Evolutionary conservation across 2,113 vertebrate genomes (phyloP).

Genomic region (Xenopus laevis): DNA sequence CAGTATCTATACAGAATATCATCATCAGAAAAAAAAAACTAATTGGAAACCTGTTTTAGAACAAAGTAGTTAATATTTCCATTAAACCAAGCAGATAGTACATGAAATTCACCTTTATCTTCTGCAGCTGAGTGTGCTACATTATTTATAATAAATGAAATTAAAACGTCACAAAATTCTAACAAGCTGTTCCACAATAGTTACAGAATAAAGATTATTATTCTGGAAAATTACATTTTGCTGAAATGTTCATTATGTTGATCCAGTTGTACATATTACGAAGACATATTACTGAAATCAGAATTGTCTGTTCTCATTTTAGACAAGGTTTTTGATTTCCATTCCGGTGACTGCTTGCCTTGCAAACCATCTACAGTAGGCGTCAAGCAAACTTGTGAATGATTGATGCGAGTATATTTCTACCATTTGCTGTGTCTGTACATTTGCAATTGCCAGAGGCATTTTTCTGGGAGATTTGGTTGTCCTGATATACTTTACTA

Average conservation of each 20-base stretch:
- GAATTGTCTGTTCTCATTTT: conserved; percentile 44
- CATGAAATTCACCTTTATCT: conserved; percentile 76
- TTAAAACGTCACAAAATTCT: conserved; percentile 74
- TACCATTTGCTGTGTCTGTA: background rate
- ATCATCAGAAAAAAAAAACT: conserved; percentile 73
- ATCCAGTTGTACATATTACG: conserved; percentile 59
- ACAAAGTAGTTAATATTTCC: conserved; percentile 76
- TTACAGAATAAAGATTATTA: conserved; percentile 69
- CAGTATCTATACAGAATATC: conserved; percentile 58
- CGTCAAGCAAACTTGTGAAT: background rate
- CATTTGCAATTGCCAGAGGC: background rate
- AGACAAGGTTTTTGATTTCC: conserved; percentile 13
- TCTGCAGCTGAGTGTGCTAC: conserved; percentile 59
- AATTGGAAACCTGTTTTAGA: conserved; percentile 76
- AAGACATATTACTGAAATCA: conserved; percentile 56
- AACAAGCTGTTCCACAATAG: conserved; percentile 58
- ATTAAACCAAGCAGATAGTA: conserved; percentile 66
- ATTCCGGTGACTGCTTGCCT: background rate
- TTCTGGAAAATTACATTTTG: conserved; percentile 54
- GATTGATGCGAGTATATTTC: conserved; percentile 3
- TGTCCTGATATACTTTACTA: background rate
- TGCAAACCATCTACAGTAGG: background rate
- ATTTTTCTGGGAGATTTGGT: background rate
- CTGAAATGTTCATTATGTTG: conserved; percentile 56
- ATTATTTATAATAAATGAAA: conserved; percentile 74